Conservation (phyloP, 2,113 vertebrate genomes). For the Centropristis striata region DNA sequence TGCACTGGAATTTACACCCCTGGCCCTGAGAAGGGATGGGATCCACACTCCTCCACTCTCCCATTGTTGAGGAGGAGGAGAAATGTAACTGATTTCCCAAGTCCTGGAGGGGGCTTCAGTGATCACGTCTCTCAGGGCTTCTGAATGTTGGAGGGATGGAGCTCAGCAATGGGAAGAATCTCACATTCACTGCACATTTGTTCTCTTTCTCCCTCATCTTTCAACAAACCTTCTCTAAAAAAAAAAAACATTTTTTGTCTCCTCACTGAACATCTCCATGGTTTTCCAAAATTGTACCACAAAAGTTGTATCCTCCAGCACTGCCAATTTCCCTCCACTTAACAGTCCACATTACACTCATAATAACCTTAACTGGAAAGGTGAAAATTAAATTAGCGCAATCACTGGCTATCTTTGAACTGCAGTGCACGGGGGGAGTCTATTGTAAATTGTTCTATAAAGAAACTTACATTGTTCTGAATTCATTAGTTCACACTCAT, state of each 20-base stretch:
- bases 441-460: conserved; percentile 47
- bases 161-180: conserved; percentile 48
- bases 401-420: conserved; percentile 31
- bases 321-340: conserved; percentile 23
- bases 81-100: conserved; percentile 74
- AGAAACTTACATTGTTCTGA: conserved; percentile 55
- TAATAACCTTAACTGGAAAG: conserved; percentile 13
- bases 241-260: too few relatives aligned
- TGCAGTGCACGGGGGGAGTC: conserved; percentile 11
- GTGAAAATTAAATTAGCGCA: conserved; percentile 37
- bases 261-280: background rate
- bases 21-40: conserved; percentile 90
- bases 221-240: background rate
- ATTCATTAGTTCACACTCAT: conserved; percentile 70
- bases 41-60: conserved; percentile 79
- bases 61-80: conserved; percentile 72
- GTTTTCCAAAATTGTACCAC: conserved; percentile 22
- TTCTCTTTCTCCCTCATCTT: background rate
- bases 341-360: conserved; percentile 47
- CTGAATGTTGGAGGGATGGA: conserved; percentile 51
- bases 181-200: background rate
- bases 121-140: conserved; percentile 49
- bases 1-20: conserved; percentile 94
- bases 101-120: conserved; percentile 53
- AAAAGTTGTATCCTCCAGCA: background rate